Percentiles rank a stretch among this genome's conserved stretches.
Evolutionary conservation across 2,113 vertebrate species (phyloP).

Genomic region (Psilopogon haemacephalus): DNA sequence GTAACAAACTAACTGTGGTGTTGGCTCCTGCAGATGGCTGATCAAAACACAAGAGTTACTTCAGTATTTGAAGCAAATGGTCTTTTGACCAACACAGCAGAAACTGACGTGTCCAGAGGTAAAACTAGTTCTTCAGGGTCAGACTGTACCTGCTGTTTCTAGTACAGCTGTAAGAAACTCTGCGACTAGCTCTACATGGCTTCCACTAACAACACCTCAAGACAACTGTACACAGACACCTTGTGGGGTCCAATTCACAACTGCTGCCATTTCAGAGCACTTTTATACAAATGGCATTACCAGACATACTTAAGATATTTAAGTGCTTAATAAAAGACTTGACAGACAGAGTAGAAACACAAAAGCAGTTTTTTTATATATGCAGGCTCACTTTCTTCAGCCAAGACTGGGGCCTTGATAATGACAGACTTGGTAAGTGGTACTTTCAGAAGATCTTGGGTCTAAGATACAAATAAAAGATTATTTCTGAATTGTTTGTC

Average conservation of each 20-base stretch:
- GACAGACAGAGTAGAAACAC: neutral
- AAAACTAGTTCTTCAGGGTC: neutral
- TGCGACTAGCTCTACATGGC: neutral
- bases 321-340: neutral
- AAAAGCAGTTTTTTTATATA: neutral
- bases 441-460: neutral
- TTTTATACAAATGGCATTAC: neutral
- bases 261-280: neutral
- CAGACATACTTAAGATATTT: neutral
- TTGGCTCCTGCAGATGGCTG: constrained; percentile 32
- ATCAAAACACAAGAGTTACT: constrained; percentile 28
- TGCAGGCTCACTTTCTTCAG: neutral
- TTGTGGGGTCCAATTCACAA: neutral
- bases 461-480: neutral
- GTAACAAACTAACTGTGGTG: neutral
- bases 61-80: constrained; percentile 24
- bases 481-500: neutral
- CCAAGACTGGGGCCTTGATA: neutral
- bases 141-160: neutral
- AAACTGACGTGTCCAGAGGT: constrained; percentile 29
- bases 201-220: neutral
- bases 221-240: neutral
- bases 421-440: neutral
- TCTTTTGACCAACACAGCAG: constrained; percentile 30
- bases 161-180: neutral